Evolutionary conservation across 1,140 invertebrate species (phyloP).

Genomic region (Drosophila elegans): DNA sequence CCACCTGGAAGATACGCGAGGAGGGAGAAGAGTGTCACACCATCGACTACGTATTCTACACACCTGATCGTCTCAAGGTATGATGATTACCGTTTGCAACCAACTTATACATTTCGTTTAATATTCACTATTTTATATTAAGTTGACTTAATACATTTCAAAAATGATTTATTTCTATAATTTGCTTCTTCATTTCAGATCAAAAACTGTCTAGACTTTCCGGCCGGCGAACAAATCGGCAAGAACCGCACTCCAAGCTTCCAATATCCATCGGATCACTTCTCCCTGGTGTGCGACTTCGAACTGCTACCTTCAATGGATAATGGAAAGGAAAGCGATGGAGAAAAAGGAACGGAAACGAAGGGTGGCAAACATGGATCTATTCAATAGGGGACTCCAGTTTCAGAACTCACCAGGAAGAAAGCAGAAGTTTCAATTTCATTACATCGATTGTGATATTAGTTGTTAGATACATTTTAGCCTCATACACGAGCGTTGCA

Average conservation of each 20-base stretch:
- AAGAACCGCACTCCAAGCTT: slow-evolving; percentile 88
- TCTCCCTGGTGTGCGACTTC: slow-evolving; percentile 91
- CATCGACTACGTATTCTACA: slow-evolving; percentile 93
- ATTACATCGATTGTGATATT: slow-evolving; percentile 84
- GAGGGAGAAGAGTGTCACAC: slow-evolving; percentile 91
- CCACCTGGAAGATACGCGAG: slow-evolving; percentile 92
- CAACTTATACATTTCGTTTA: too few relatives aligned
- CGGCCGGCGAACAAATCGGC: slow-evolving; percentile 89
- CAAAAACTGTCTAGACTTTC: slow-evolving; percentile 88
- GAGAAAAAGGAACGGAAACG: slow-evolving; percentile 9
- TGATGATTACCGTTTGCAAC: neutral
- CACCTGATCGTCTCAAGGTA: slow-evolving; percentile 86
- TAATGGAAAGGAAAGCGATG: slow-evolving; percentile 16
- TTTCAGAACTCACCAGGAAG: slow-evolving; percentile 31
- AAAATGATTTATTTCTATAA: neutral
- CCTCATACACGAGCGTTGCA: slow-evolving; percentile 62
- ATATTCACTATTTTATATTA: too few relatives aligned
- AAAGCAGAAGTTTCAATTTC: slow-evolving; percentile 61
- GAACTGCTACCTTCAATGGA: slow-evolving; percentile 54
- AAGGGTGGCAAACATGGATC: slow-evolving; percentile 36
- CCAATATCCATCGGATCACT: slow-evolving; percentile 92
- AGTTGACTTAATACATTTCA: too few relatives aligned
- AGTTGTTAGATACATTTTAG: slow-evolving; percentile 82
- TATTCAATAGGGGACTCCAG: slow-evolving; percentile 40
- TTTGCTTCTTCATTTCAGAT: slow-evolving; percentile 73